Base-by-base conservation (phyloP, 2,113 vertebrate species). In the Microcebus tavaratra region DNA sequence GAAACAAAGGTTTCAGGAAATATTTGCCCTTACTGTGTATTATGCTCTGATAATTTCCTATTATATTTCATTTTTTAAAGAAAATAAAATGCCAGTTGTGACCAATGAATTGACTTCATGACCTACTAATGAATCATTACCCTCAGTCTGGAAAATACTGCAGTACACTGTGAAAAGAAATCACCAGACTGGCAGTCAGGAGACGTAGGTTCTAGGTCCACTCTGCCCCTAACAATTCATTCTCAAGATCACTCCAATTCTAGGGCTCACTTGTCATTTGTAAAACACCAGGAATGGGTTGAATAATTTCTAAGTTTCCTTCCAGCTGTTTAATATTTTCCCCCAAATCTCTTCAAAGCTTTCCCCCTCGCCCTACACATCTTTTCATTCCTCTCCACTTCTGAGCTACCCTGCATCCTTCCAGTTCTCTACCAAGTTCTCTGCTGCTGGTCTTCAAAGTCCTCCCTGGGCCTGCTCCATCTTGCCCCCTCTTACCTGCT, bases 151-250 rank as follows among this genome's bases (percentile, higher is more conserved):
- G 63, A 95, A 95, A 63, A 63, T 4, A 81, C 10, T 34, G 6
- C 1, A 78, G 48, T n/a, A 79, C 27, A 63, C 27, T 11, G 70
- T 12, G 42, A 34, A 78, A 61, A 78, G n/a, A 50, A 9, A 29
- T 15, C 67, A n/a, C 5, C 61, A 9, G 79, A n/a, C 27, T 6
- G 29, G 55, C n/a, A 11, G 27, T 42, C 27, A 75, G 68, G 36
- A 96, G 68, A 88, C 75, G 67, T 70, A 65, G 81, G 80, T 89
- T 90, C 45, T 70, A 45, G 80, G 6, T 45, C 14, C 25, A 27
- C 55, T 81, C 73, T 59, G 72, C 36, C 48, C 96, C 88, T 91
- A 97, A 96, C 13, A 25, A 91, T 20, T 50, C n/a, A 91, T 72
- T 61, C 48, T 70, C 34, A 9, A 67, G 72, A 70, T 36, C 23